Evolutionary conservation across 1,140 invertebrate genomes (phyloP), one percentile per base, ranked within the genome.

Genomic region (Ceratina calcarata): DNA sequence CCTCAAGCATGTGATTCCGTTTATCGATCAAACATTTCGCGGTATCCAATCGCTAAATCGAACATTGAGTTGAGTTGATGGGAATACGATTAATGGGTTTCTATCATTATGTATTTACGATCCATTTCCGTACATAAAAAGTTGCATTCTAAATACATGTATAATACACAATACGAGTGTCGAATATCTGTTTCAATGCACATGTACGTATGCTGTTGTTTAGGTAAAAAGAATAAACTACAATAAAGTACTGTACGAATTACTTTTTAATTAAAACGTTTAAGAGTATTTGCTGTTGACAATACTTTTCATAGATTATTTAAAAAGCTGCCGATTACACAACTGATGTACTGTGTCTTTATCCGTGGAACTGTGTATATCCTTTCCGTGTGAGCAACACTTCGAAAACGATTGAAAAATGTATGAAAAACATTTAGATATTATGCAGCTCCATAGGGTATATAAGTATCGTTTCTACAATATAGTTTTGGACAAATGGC

Each of bases 211-310:
- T 27, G 12, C 82, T 73, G 57, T 68, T 85, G 70, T 78, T 53
- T 75, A 66, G 75, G 62, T 53, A 45, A 65, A 70, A 76, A 64
- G 61, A 82, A 78, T 49, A n/a, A 76, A 76, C 53, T 71, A 62
- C 69, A 49, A 82, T 61, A 13, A 81, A 45, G 45, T 84, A 86
- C 70, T 83, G 82, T 91, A 89, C 73, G 88, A 91, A 91, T 90
- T 87, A 88, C 37, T 86, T 90, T 91, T 90, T 91, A 91, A 90
- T 91, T 91, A 87, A 90, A 90, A 91, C 87, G 89, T 89, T 90
- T 85, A 89, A 87, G 89, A 88, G 89, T 90, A 90, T 90, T 91
- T 83, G 77, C 3, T 57, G 15, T 88, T 91, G 89, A 91, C 90
- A 91, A 90, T 91, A 91, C 80, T 89, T 87, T 89, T 83, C 64